Conservation (phyloP, 2,888 invertebrate species). For the Aplocera efformata region DNA sequence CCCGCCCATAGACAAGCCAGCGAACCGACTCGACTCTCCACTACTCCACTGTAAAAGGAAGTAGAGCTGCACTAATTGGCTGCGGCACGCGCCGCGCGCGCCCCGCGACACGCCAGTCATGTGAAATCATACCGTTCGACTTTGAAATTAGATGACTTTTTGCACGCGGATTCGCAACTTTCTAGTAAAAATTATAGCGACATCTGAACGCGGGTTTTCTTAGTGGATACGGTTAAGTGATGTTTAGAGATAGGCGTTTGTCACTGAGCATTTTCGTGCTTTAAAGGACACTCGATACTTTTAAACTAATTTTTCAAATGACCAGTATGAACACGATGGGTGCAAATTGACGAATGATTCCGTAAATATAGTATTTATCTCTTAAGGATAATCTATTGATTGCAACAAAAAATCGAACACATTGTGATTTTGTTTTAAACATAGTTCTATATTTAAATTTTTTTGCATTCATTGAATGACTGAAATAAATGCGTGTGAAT, state of each 20-base stretch:
- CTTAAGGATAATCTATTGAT: too few species aligned
- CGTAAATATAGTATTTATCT: too few species aligned
- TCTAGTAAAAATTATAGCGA: constrained; percentile 48
- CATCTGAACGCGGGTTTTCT: constrained; percentile 36
- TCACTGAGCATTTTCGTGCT: too few species aligned
- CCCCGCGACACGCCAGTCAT: constrained; percentile 68
- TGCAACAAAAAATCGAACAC: too few species aligned
- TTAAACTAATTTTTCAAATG: too few species aligned
- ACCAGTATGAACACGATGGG: too few species aligned
- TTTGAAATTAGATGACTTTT: constrained; percentile 67
- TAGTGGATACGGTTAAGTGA: constrained; percentile 15
- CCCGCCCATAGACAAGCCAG: constrained; percentile 44
- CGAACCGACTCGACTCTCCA: constrained; percentile 65
- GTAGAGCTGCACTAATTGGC: constrained; percentile 80
- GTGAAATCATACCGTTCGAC: constrained; percentile 70
- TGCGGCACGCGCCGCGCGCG: constrained; percentile 73
- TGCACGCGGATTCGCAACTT: constrained; percentile 62
- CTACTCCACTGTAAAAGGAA: constrained; percentile 70
- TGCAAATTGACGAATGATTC: too few species aligned
- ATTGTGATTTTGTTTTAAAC: too few species aligned
- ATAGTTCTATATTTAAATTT: too few species aligned
- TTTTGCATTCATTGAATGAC: constrained; percentile 8
- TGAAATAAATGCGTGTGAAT: background rate
- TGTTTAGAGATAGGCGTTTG: constrained; percentile 9
- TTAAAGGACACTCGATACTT: too few species aligned